These are phyloP conservation scores for Melospiza melodia DNA, from an alignment of 2,113 vertebrate species.

Conservation along the genomic window DNA sequence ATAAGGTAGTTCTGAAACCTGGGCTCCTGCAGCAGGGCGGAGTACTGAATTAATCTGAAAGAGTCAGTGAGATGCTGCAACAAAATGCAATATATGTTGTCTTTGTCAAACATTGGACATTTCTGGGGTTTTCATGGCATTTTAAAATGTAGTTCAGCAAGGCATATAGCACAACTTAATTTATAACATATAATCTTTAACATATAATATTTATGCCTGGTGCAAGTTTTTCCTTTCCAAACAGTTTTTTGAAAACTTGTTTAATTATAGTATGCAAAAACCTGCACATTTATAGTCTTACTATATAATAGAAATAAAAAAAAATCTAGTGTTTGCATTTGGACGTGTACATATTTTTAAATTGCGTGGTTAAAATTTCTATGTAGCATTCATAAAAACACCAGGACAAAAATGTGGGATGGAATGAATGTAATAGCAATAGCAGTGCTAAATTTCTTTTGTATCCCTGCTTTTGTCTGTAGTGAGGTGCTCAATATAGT, in stretches of 20 bases:
- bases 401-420: background rate
- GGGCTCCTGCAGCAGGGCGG: background rate
- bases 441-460: background rate
- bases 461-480: background rate
- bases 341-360: fast-evolving
- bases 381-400: background rate
- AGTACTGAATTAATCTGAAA: background rate
- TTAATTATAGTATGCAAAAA: background rate
- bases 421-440: background rate
- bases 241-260: background rate
- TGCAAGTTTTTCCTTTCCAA: background rate
- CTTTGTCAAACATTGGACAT: background rate
- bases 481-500: background rate
- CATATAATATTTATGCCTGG: background rate
- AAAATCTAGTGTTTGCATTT: background rate
- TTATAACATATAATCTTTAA: background rate
- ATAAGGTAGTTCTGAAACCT: background rate
- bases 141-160: background rate
- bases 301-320: background rate
- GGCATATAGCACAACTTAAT: background rate
- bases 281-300: background rate
- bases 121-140: background rate
- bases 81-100: fast-evolving
- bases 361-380: background rate
- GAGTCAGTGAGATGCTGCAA: background rate